Evolutionary conservation across 2,888 invertebrate genomes (phyloP), one percentile per base, ranked within the genome.

Genomic region (Axea sp.): DNA sequence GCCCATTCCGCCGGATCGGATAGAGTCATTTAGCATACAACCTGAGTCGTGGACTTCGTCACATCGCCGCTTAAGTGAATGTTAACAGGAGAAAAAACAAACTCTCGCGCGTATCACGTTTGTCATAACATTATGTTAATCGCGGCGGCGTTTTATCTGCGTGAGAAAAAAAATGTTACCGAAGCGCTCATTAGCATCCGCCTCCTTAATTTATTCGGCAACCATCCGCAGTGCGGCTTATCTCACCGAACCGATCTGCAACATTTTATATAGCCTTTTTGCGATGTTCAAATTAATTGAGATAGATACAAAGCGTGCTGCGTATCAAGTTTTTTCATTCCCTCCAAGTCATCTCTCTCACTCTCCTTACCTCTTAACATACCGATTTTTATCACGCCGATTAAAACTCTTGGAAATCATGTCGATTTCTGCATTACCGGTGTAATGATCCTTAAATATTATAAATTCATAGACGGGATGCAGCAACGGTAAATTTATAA

Each of bases 101-200:
- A 47, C 47, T 33, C 41, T 39, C 59, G 65, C 53, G 51, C 39
- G 43, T 60, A 65, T 67, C 67, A 60, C 49, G 65, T 65, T 62
- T 59, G 73, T 67, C 73, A 67, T 51, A 67, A 67, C 59, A 73
- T 73, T 73, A 73, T 73, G 73, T 60, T 55, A 67, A 67, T 73
- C 65, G 43, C 22, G 45, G 41, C 47, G 60, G 55, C 47, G 28
- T 62, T 53, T 65, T 47, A 45, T 39, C 41, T 45, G 60, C 73
- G 73, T 73, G 73, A 67, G 73, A 67, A 73, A 65, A 72, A 55
- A 62, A 69, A 60, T 60, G 60, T 62, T 69, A 37, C 33, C 53
- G 3, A 12, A 24, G 22, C 45, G 60, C 69, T 62, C 69, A 60
- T 69, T 73, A 67, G 65, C 73, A 67, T 59, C 60, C 53, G 60